Base-by-base conservation (phyloP, 2,797 vertebrate species). In the Sitta carolinensis region DNA sequence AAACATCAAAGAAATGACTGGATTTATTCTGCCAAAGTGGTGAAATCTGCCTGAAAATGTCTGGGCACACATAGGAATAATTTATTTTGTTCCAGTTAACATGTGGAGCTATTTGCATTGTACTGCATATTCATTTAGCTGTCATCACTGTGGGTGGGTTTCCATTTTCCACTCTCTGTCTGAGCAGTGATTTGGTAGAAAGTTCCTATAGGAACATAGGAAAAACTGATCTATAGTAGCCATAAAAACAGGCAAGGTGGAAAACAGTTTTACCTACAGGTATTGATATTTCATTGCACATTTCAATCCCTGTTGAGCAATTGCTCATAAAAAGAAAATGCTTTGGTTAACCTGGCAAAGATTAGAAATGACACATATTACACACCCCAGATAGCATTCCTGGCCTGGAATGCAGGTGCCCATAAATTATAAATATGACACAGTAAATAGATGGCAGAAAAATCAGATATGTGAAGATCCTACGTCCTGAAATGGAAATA, bases 191-290 rank as follows among this genome's bases (percentile, higher is more conserved):
- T 55, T 76, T 86, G 70, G 50, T 86, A 69, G 63, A 86, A 88
- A 67, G 38, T 16, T 91, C 69, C 76, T 84, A 34, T 2, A 15
- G 42, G 42, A 95, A 76, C 19, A n/a, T 4, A 27, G 68, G 59
- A 63, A 86, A 75, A 82, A 84, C 29, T 73, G 74, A 94, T 92
- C 42, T 79, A 76, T 10, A 57, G 40, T 15, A 66, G n/a, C 66
- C 45, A 58, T 90, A 91, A 94, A 94, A 93, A 38, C 68, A 88
- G 69, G 23, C 47, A 83, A 67, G 54, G 74, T 87, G 77, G 89
- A 93, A 94, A 93, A 81, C 0, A 2, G 3, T 59, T 59, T 92
- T 64, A 88, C 82, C 68, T 75, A 19, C 45, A 55, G 34, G 42
- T 84, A 89, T 34, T 74, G 90, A 73, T 76, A 79, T 89, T 95